Percentiles rank a stretch among this genome's conserved stretches.
These are phyloP conservation scores for Dromas ardeola DNA, from an alignment of 2,113 vertebrate genomes.

Conservation along the genomic window DNA sequence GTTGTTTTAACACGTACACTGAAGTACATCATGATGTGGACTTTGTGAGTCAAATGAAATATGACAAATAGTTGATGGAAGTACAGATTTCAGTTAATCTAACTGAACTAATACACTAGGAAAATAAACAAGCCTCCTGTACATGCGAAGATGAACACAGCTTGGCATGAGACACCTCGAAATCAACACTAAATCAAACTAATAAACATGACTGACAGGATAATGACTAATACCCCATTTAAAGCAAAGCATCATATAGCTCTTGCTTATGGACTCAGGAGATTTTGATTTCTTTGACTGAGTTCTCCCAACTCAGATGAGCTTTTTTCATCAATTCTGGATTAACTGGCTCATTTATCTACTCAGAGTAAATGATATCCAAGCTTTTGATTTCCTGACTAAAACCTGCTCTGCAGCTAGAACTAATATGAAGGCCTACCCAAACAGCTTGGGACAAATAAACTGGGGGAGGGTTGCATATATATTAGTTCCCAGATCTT, in stretches of 20 bases:
- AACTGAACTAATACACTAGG: not conserved
- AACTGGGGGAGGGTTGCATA: constrained; percentile 23
- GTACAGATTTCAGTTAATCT: not conserved
- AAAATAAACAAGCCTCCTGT: not conserved
- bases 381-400: not conserved
- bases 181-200: not conserved
- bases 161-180: not conserved
- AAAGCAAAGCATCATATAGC: not conserved
- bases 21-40: not conserved
- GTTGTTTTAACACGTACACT: not conserved
- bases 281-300: not conserved
- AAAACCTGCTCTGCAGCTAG: constrained; percentile 21
- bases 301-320: not conserved
- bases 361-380: not conserved
- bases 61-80: not conserved
- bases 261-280: not conserved
- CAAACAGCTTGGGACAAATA: constrained; percentile 25
- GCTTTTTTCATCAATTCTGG: not conserved
- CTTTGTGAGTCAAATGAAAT: not conserved
- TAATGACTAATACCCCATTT: not conserved
- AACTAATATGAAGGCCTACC: not conserved
- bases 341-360: not conserved
- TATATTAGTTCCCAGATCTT: constrained; percentile 49
- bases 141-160: not conserved
- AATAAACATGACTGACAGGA: not conserved